Evolutionary conservation across 1,140 invertebrate species (phyloP).

Genomic region (Drosophila bipectinata): DNA sequence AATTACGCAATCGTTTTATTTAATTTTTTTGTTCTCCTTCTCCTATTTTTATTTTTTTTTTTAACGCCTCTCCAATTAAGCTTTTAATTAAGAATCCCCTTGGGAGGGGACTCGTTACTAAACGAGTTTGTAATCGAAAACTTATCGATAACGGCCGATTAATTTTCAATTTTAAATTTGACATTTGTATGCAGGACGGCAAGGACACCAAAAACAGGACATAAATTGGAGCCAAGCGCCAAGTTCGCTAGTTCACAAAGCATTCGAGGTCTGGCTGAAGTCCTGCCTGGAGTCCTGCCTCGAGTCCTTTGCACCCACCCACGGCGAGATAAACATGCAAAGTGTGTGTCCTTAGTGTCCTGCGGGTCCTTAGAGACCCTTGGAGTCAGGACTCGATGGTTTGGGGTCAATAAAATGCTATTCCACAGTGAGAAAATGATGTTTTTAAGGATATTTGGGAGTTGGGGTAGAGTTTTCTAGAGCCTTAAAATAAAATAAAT

Average conservation of each 20-base stretch:
- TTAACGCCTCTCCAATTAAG: conserved; percentile 55
- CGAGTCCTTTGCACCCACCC: conserved; percentile 19
- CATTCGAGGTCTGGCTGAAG: neutral
- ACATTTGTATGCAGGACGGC: conserved; percentile 66
- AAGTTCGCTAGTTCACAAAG: conserved; percentile 28
- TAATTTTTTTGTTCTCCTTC: conserved; percentile 36
- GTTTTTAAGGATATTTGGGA: too few species aligned
- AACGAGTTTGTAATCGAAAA: conserved; percentile 61
- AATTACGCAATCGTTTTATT: conserved; percentile 71
- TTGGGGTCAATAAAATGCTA: conserved; percentile 42
- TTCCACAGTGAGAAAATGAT: conserved; percentile 14
- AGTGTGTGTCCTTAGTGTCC: conserved; percentile 54
- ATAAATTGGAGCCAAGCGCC: conserved; percentile 56
- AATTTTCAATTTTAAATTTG: conserved; percentile 70
- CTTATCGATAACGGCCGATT: conserved; percentile 58
- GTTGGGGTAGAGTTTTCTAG: too few species aligned
- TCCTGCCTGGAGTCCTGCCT: neutral
- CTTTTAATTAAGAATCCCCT: conserved; percentile 62
- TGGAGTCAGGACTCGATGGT: neutral
- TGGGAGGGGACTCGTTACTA: neutral
- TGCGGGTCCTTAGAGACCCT: neutral
- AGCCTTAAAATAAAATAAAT: too few species aligned
- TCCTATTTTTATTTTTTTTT: neutral
- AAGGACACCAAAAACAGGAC: conserved; percentile 2
- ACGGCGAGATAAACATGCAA: conserved; percentile 58